Evolutionary conservation across 2,888 invertebrate genomes (phyloP).

Genomic region (Andrena marginata): DNA sequence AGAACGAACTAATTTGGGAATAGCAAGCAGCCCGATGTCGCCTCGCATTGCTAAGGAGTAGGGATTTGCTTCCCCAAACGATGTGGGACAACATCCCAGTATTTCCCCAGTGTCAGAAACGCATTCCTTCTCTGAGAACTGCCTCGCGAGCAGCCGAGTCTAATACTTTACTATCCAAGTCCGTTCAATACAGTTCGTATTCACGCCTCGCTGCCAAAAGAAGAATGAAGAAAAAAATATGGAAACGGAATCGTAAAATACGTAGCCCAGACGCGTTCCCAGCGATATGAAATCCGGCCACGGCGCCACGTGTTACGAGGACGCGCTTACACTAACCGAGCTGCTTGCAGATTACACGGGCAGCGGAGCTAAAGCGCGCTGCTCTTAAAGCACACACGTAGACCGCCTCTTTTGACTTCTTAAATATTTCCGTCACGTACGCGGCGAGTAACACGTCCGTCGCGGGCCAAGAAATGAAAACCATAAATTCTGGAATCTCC

Average conservation of each 20-base stretch:
- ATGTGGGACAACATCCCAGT: too few species aligned
- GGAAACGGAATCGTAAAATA: slow-evolving; percentile 1
- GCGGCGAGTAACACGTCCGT: slow-evolving; percentile 67
- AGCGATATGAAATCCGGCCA: slow-evolving; percentile 38
- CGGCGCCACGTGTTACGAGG: slow-evolving; percentile 48
- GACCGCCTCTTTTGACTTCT: slow-evolving; percentile 34
- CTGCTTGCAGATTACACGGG: slow-evolving; percentile 32
- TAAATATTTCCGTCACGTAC: slow-evolving; percentile 75
- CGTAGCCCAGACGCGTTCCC: not conserved
- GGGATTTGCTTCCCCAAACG: too few species aligned
- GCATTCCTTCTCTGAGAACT: too few species aligned
- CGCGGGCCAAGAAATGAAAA: slow-evolving; percentile 75
- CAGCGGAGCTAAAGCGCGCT: slow-evolving; percentile 19
- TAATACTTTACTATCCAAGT: not conserved
- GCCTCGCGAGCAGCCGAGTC: too few species aligned
- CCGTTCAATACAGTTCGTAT: not conserved
- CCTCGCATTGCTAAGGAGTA: too few species aligned
- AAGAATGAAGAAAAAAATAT: not conserved
- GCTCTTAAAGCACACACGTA: slow-evolving; percentile 48
- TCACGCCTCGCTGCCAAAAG: not conserved
- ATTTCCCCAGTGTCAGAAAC: too few species aligned
- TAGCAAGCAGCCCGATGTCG: too few species aligned
- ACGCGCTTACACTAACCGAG: slow-evolving; percentile 32
- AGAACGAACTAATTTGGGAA: too few species aligned
- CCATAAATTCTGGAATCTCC: slow-evolving; percentile 75